Evolutionary conservation across 64 coral and sea anemone genomes (phyloP), one percentile per base, ranked within the genome.

Genomic region (Platygyra sinensis): DNA sequence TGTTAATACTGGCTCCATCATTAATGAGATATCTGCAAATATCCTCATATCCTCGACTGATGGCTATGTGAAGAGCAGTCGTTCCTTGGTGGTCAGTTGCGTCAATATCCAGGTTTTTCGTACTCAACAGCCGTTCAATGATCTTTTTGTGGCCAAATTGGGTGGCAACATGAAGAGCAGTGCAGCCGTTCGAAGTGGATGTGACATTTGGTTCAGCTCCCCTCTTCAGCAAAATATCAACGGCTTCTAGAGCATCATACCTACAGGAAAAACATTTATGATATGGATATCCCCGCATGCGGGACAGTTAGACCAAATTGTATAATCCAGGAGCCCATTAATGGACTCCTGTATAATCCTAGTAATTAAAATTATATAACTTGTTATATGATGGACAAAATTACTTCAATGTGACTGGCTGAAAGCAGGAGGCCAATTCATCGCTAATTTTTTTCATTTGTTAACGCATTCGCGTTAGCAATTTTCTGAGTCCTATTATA

Each of bases 41-140:
- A 55, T 86, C 73, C 2, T 72, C 60, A 46, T 86, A 75, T 13
- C 81, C 81, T 22, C 19, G 52, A 67, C 20, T 74, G n/a, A 69
- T 77, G 20, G 90, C 72, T 13, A 86, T 20, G 30, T 86, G 81
- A 52, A 92, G 81, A 30, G 90, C 57, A 51, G 81, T 86, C 55
- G 52, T 76, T 55, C 60, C 80, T 38, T 92, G 71, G 17, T 86
- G 60, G 59, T 92, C 73, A 60, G 29, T 77, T 9, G 38, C 69
- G 30, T 92, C 61, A 36, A 86, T 19, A 22, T 76, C 63, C 38
- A 85, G 5, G 63, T 5, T 12, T 17, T 50, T 85, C 24, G 28
- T 32, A 13, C 25, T 72, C 22, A 85, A 19, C 9, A 85, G 81
- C 33, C 81, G 60, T 17, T 85, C 60, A 22, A 85, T 71, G 32